Percentiles rank a stretch among this genome's conserved stretches.
phyloP scores from a whole-genome alignment of 2,888 invertebrate genomes.

The Protophormia terraenovae region DNA sequence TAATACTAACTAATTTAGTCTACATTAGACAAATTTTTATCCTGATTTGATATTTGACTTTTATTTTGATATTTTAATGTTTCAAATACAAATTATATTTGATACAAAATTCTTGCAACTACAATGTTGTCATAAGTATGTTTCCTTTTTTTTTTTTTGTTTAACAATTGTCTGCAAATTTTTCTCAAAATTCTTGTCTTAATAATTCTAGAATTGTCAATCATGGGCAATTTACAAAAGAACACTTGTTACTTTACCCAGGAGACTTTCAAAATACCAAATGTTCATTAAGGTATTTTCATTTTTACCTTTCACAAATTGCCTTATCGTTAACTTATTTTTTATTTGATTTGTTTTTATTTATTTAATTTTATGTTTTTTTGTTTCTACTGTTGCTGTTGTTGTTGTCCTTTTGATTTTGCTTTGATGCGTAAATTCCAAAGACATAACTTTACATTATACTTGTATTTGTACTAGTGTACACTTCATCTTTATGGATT shows the following conservation, averaged over 20 bases:
- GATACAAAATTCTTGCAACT: background rate
- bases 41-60: too few species aligned
- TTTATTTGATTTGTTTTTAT: background rate
- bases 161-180: conserved; percentile 4
- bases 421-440: conserved; percentile 54
- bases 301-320: conserved; percentile 63
- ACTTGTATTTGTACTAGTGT: background rate
- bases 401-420: conserved; percentile 29
- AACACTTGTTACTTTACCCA: conserved; percentile 53
- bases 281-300: conserved; percentile 58
- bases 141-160: background rate
- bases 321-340: conserved; percentile 3
- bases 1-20: too few species aligned
- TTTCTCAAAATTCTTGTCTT: conserved; percentile 35
- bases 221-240: conserved; percentile 19
- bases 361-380: conserved; percentile 10
- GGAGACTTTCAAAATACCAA: conserved; percentile 56
- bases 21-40: too few species aligned
- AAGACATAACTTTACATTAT: conserved; percentile 56
- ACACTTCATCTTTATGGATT: conserved; percentile 11
- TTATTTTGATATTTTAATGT: too few species aligned
- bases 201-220: conserved; percentile 33
- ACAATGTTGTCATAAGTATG: background rate
- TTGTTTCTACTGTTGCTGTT: background rate
- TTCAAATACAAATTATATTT: background rate